Evolutionary conservation across 2,113 vertebrate genomes (phyloP).

Genomic region (Nothoprocta perdicaria): DNA sequence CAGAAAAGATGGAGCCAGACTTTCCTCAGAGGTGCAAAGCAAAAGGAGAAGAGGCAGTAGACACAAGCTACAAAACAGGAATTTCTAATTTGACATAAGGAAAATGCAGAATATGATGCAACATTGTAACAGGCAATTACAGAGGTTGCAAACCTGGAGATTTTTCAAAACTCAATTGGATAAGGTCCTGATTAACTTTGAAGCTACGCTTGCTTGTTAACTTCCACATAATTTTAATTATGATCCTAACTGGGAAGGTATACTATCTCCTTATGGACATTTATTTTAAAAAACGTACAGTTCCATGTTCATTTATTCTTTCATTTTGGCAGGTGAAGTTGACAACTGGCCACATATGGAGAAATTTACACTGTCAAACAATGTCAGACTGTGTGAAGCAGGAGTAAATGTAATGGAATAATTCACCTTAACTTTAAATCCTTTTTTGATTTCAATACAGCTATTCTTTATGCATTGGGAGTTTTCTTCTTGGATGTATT

Average conservation of each 20-base stretch:
- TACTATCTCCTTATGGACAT: neutral
- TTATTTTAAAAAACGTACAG: neutral
- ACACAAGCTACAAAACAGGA: neutral
- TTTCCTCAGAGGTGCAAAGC: neutral
- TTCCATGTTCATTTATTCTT: neutral
- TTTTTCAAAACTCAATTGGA: neutral
- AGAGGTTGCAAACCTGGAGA: neutral
- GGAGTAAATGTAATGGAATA: accelerated
- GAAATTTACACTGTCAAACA: neutral
- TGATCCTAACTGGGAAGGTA: neutral
- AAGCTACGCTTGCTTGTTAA: neutral
- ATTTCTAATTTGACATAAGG: neutral
- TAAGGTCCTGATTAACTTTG: neutral
- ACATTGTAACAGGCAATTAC: neutral
- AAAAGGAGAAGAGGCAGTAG: neutral
- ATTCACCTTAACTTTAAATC: neutral
- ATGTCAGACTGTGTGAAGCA: neutral
- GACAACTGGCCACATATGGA: neutral
- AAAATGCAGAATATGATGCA: neutral
- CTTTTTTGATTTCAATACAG: neutral
- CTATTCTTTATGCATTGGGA: neutral
- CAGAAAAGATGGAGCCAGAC: neutral
- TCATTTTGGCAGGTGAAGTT: neutral
- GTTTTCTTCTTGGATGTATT: neutral
- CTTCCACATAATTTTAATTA: neutral